Evolutionary conservation across 2,888 invertebrate genomes (phyloP), one percentile per base, ranked within the genome.

Genomic region (Acanthosepion lycidas): DNA sequence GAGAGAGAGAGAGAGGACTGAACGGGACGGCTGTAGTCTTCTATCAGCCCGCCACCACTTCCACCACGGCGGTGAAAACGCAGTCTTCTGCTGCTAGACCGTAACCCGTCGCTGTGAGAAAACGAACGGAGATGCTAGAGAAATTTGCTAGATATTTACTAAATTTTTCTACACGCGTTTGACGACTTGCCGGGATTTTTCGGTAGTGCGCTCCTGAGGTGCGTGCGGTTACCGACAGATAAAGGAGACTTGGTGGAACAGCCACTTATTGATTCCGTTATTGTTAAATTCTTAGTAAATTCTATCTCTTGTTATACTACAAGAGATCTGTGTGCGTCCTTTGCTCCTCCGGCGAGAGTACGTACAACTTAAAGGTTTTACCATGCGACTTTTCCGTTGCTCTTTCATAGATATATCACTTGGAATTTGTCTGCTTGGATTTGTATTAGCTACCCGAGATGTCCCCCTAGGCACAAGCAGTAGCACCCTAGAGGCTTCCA

Each of bases 331-430:
- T 53, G 93, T 93, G 53, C 53, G 93, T 48, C 28, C 93, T 51
- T 93, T 93, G 93, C 93, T 93, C 93, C 93, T 93, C 93, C 93
- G 93, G 93, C 93, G 51, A 93, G 93, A 93, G 93, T 93, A 53
- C 93, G 93, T 93, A 93, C 93, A 93, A 93, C 93, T 93, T 93
- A n/a, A 92, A 93, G 93, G 93, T 93, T 78, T 93, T 93, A 93
- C 93, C 93, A 93, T 93, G 93, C 93, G 93, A 93, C 49, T 93
- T 53, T 93, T 93, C 93, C 93, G 53, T n/a, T 93, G 33, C 53
- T 18, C 1, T 93, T 93, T 93, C 51, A 53, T 93, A 93, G 51
- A 93, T 51, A 53, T 93, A 51, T 93, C 20, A 53, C 93, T 93
- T 93, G 93, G 53, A 93, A 93, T 93, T 53, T 51, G 93, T 93